Evolutionary conservation across 2,113 vertebrate species (phyloP), one percentile per base, ranked within the genome.

Genomic region (Burhinus bistriatus): DNA sequence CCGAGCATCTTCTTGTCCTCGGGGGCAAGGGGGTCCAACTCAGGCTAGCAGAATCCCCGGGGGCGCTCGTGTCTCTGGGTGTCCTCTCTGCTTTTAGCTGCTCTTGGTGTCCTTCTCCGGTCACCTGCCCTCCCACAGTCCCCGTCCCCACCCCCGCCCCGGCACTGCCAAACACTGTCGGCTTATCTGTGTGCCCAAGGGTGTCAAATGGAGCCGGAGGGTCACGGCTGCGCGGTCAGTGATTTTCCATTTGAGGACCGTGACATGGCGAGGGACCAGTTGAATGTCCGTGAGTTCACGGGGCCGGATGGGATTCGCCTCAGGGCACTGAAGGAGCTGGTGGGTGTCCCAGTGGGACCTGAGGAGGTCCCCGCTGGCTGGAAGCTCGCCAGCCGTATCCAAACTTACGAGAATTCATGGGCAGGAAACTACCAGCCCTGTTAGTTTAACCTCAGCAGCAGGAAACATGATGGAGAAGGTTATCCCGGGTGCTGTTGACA

Each of bases 61-160:
- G 21, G 57, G 55, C 51, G 15, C 70, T 45, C 0, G 0, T n/a
- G 40, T 54, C 15, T 69, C 44, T 0, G 1, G 49, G 47, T 0
- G 6, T 40, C 30, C 40, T 9, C 36, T 9, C 36, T 3, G 51
- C 68, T 94, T 90, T 89, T 76, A 95, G 5, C 61, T 58, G 75
- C 9, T 77, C 22, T 47, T 2, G 0, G 40, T 30, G 71, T 15
- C 64, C 27, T 81, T 70, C 25, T 55, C 13, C 0, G 0, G 32
- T 11, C 34, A 34, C 18, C 23, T 3, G 3, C 59, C 54, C 34
- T 76, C 57, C 61, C 66, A 18, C 10, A 23, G 11, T 14, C 44
- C 44, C 44, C 40, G 9, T 11, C 40, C 8, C 40, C 40, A 11
- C 40, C 40, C 11, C 11, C 0, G 0, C 8, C 8, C 13, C 1